Evolutionary conservation across 2,113 vertebrate genomes (phyloP), one percentile per base, ranked within the genome.

Genomic region (Podilymbus podiceps): DNA sequence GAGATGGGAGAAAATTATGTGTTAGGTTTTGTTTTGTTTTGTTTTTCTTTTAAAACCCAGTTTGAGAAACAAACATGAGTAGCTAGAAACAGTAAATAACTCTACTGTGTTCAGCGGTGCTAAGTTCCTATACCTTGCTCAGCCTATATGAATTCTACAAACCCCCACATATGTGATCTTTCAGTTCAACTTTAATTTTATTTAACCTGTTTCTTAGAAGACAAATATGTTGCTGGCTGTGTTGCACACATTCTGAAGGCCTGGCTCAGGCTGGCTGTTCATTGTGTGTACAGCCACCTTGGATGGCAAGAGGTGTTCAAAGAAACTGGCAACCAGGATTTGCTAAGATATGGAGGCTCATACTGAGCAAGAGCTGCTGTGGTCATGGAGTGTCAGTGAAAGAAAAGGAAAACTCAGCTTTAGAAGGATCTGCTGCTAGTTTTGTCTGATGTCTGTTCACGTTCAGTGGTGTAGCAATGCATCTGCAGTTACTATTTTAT

Each of bases 1-100:
- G 46, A 95, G 11, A 73, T 35, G 11, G 27, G 11, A 88, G 16
- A 77, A 79, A 84, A 90, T 77, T 14, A 49, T 0, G 0, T 47
- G 25, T 44, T 44, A 8, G 5, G n/a, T n/a, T n/a, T n/a, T n/a
- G n/a, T n/a, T n/a, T 5, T 9, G 49, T 3, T 14, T 5, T 0
- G 4, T 9, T 31, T 47, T 63, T 50, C 78, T 66, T 11, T 52
- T 22, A 16, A 12, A 76, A 22, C 6, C 30, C 42, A 42, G 30
- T 91, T 83, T 94, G 42, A 69, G 28, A 82, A 87, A 59, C 27
- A 64, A 71, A 15, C 9, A 18, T 3, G 9, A 76, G 7, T 17
- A 59, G 47, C 27, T 67, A 44, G 58, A 55, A n/a, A 68, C 20
- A 59, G 5, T 52, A 64, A 66, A 20, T 16, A 40, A 27, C 11